Base-by-base conservation (phyloP, 2,888 invertebrate species). In the Agrochola circellaris region DNA sequence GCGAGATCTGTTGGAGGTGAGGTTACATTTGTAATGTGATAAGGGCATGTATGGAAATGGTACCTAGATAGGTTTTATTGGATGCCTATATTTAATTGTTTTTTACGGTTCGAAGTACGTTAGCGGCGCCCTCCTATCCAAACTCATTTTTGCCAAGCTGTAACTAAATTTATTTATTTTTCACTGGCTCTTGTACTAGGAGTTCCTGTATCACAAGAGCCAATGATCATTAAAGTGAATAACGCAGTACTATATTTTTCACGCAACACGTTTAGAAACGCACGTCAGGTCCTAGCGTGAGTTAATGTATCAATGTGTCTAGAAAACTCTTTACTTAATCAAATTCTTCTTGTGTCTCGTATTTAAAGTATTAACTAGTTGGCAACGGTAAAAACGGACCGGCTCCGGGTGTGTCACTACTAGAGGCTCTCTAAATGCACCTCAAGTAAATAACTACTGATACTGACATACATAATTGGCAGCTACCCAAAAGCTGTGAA, bases 1-100 rank as follows among this genome's bases (percentile, higher is more conserved):
- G 70, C 97, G 95, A 84, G 97, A 97, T 90, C 97, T 97, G 91
- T 0, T 0, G 45, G 60, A 60, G 17, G 60, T 79, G 34, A 34
- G 23, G 8, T 79, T 73, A 72, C 69, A 56, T 54, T 58, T 34
- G 42, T 74, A 56, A 74, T 56, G 5, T 30, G 26, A 81, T 58
- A 30, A 20, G 34, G 8, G 7, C 17, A n/a, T 51, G 30, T 67
- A 34, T 67, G 15, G n/a, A 8, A 15, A 17, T 30, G 30, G 13
- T 8, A 30, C 30, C 60, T 60, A 7, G 60, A 30, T 60, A 30
- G 9, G 9, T 60, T 9, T 8, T 30, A 30, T 30, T 58, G 15
- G 17, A 51, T 66, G 30, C n/a, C n/a, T 30, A 48, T 23, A 6
- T 15, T 30, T 20, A 5, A 20, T 45, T n/a, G n/a, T n/a, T n/a